Percentiles rank a stretch among this genome's conserved stretches.
phyloP scores from a whole-genome alignment of 2,888 invertebrate genomes.

The Sphaeridia pumilis region DNA sequence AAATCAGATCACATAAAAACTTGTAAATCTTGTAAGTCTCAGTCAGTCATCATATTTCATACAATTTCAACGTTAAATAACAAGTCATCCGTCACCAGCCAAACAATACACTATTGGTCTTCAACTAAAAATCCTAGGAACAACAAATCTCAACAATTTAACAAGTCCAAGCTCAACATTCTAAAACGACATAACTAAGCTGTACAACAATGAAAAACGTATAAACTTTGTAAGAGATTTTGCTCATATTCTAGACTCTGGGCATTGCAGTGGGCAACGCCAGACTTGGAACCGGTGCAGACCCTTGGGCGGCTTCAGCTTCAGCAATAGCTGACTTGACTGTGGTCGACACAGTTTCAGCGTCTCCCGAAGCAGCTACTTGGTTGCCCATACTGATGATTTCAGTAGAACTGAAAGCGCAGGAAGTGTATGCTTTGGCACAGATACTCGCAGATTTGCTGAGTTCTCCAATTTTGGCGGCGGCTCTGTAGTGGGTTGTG shows the following conservation, averaged over 20 bases:
- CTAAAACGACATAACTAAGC: no score
- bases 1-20: no score
- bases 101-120: no score
- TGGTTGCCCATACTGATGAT: constrained; percentile 16
- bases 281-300: not conserved
- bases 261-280: not conserved
- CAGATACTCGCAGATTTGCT: constrained; percentile 6
- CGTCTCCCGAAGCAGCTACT: constrained; percentile 4
- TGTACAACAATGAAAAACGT: no score
- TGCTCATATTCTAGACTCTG: not conserved
- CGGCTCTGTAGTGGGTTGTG: constrained; percentile 14
- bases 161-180: no score
- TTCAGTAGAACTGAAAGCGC: constrained; percentile 2
- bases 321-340: not conserved
- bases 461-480: constrained; percentile 14
- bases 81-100: no score
- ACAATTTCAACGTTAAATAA: no score
- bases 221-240: no score
- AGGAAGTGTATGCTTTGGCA: constrained; percentile 9
- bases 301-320: not conserved
- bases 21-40: no score
- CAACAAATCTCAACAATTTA: no score
- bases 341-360: not conserved
- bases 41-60: no score
- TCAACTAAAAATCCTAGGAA: no score